These are phyloP conservation scores for Nymphalis c-album DNA, from an alignment of 2,888 invertebrate species.

Conservation along the genomic window DNA sequence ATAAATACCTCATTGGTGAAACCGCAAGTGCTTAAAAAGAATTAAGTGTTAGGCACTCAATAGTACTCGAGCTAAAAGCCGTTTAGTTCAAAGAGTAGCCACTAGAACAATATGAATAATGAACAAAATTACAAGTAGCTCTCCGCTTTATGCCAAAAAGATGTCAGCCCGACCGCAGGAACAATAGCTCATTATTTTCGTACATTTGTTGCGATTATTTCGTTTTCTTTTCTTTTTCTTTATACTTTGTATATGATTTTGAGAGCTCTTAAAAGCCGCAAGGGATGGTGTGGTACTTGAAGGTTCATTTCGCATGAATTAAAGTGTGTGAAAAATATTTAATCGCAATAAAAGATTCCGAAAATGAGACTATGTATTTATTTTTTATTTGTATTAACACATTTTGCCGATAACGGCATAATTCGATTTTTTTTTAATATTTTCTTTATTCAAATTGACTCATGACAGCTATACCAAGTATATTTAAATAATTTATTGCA, in stretches of 20 bases:
- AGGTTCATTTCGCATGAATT: constrained; percentile 50
- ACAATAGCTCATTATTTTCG: constrained; percentile 71
- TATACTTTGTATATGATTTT: constrained; percentile 45
- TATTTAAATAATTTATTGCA: too few relatives aligned
- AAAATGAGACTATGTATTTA: not conserved
- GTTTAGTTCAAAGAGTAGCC: constrained; percentile 55
- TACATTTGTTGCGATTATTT: constrained; percentile 74
- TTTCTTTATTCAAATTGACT: too few relatives aligned
- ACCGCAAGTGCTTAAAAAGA: constrained; percentile 48
- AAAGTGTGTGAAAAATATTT: constrained; percentile 45
- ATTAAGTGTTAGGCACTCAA: constrained; percentile 57
- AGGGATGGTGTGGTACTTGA: constrained; percentile 47
- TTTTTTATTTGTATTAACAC: too few relatives aligned
- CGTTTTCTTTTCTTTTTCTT: constrained; percentile 62
- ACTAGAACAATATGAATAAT: constrained; percentile 70
- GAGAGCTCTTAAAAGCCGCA: constrained; percentile 56
- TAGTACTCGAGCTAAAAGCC: constrained; percentile 53
- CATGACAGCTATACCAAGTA: too few relatives aligned
- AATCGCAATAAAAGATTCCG: not conserved
- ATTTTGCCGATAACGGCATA: too few relatives aligned
- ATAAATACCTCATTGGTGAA: constrained; percentile 38
- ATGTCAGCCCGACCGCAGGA: constrained; percentile 58
- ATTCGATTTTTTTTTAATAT: too few relatives aligned
- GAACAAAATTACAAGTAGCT: constrained; percentile 60
- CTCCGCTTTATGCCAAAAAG: constrained; percentile 69